Base-by-base conservation (phyloP, 2,113 vertebrate species). In the Corynorhinus townsendii region DNA sequence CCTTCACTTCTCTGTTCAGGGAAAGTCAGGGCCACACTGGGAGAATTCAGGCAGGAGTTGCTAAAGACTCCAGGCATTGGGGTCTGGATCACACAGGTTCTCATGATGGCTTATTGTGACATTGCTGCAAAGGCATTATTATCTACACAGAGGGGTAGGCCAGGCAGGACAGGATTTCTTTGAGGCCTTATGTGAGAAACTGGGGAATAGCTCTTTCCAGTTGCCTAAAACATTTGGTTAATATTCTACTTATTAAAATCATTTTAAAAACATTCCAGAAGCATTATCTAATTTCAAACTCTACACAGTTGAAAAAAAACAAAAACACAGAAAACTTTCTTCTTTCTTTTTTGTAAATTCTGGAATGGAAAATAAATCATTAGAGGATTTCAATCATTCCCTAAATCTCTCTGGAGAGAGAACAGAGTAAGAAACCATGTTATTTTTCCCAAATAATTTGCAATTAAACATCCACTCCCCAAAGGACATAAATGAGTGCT, bases 261-360 rank as follows among this genome's bases (percentile, higher is more conserved):
- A 85, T 49, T 83, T 47, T n/a, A 0, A 40, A 75, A 95, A 47
- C 19, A 77, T 93, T 64, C n/a, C 54, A 90, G 75, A 71, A 81
- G 38, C 7, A 35, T 82, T 79, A 79, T 15, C n/a, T 96, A 87
- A 84, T 87, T 93, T 92, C 24, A 90, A 90, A 76, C 43, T 89
- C 16, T 87, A 47, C 1, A 71, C 4, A 71, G 76, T 83, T 89
- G n/a, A 66, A 83, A 71, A 93, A 20, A 11, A 72, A 40, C 35
- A n/a, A 68, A 15, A 24, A 2, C 28, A 24, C 4, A 38, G 66
- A 22, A 93, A 84, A 52, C 19, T 72, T 84, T 80, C 84, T 79
- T 69, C 9, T 43, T 40, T 75, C 69, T 68, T 62, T 8, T 83
- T 71, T 82, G 6, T 22, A 83, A 77, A 86, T 79, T 86, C 26